A percentile compares a stretch with the other conserved stretches of the same genome.
Conservation (phyloP, 2,797 vertebrate genomes). For the Podarcis lilfordi region DNA sequence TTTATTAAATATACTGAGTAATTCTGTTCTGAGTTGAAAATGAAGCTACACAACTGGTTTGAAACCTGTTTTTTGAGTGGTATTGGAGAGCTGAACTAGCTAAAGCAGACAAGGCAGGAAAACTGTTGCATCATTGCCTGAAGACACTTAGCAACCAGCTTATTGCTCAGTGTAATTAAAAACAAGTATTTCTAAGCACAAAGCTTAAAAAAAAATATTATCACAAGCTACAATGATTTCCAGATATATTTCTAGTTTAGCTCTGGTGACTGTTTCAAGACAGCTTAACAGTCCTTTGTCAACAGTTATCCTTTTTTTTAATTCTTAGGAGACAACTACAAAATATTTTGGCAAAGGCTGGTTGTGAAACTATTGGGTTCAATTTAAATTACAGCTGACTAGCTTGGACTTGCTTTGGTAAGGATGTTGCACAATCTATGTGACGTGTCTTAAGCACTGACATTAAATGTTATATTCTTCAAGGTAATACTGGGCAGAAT, state of each 20-base stretch:
- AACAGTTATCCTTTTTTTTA: background rate
- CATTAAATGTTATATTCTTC: background rate
- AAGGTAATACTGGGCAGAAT: background rate
- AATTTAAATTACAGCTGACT: background rate
- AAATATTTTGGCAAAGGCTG: conserved; percentile 7
- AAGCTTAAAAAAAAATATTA: conserved; percentile 15
- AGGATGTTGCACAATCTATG: background rate
- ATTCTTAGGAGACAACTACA: conserved; percentile 22
- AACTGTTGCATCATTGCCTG: background rate
- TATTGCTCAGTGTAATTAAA: background rate
- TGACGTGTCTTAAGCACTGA: background rate
- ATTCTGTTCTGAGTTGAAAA: background rate
- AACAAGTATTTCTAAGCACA: conserved; percentile 7
- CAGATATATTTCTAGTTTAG: conserved; percentile 7
- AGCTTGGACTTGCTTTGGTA: background rate
- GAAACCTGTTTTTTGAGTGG: conserved; percentile 54
- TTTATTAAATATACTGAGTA: conserved; percentile 30
- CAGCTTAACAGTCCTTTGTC: background rate
- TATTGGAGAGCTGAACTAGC: conserved; percentile 46
- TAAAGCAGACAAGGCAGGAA: conserved; percentile 35
- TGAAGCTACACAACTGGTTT: conserved; percentile 71
- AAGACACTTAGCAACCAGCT: background rate
- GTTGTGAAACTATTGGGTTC: conserved; percentile 1
- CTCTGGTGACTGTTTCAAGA: conserved; percentile 18
- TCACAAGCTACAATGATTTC: background rate